Percentiles rank a stretch among this genome's conserved stretches.
phyloP scores from a whole-genome alignment of 2,113 vertebrate genomes.

The Podiceps cristatus region DNA sequence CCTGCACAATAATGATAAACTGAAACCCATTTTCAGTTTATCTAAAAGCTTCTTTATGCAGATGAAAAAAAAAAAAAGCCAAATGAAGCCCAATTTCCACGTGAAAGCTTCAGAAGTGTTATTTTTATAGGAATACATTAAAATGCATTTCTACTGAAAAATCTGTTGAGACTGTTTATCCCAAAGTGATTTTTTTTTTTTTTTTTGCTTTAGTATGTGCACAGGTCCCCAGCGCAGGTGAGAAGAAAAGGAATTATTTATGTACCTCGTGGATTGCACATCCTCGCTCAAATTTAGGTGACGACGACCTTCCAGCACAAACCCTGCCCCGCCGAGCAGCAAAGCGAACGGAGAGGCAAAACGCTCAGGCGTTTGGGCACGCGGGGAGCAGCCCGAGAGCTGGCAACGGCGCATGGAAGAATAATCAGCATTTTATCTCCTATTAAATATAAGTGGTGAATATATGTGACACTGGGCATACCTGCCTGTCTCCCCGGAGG shows the following conservation, averaged over 20 bases:
- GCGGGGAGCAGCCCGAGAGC: neutral
- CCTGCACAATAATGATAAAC: neutral
- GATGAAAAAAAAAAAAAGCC: neutral
- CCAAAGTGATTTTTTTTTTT: neutral
- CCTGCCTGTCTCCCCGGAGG: rapidly evolving
- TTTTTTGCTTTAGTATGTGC: neutral
- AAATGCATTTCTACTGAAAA: neutral
- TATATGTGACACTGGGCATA: rapidly evolving
- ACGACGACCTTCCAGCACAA: neutral
- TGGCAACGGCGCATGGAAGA: rapidly evolving
- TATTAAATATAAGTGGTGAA: neutral
- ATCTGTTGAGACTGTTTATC: neutral
- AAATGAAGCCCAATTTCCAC: neutral
- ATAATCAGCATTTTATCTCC: rapidly evolving
- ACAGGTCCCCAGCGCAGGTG: neutral
- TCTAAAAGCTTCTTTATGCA: neutral
- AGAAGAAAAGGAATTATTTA: neutral
- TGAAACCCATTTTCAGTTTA: neutral
- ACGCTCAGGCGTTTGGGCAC: neutral
- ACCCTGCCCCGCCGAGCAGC: too few relatives aligned
- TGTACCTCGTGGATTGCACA: neutral
- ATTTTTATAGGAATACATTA: neutral
- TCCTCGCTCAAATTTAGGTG: neutral
- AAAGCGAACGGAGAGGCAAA: rapidly evolving
- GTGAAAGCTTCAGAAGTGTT: neutral